phyloP scores from a whole-genome alignment of 2,797 vertebrate genomes.

The Eutrigla gurnardus region DNA sequence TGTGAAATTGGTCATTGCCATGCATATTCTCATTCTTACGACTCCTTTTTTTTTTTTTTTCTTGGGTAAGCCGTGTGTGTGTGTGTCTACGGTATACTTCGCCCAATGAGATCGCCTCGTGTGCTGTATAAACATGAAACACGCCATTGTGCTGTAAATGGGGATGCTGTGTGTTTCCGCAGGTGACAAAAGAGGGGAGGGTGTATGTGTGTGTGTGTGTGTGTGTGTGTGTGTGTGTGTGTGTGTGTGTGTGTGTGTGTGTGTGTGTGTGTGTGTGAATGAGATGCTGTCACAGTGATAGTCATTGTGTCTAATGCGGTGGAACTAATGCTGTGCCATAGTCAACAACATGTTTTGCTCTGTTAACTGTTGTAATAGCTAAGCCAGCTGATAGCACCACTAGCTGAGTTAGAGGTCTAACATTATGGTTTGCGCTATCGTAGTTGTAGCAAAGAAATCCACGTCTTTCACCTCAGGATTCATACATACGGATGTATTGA shows the following conservation, averaged over 20 bases:
- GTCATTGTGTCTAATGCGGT: conserved; percentile 80
- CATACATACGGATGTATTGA: background rate
- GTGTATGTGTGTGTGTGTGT: conserved; percentile 11
- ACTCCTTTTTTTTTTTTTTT: background rate
- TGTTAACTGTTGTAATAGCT: conserved; percentile 78
- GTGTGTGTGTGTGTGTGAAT: conserved; percentile 50
- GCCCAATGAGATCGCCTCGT: conserved; percentile 36
- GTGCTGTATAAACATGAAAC: conserved; percentile 45
- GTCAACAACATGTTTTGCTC: conserved; percentile 80
- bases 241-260: conserved; percentile 33
- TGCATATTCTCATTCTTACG: background rate
- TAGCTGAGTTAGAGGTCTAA: conserved; percentile 62
- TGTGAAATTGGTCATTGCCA: conserved; percentile 19
- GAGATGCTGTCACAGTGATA: conserved; percentile 77
- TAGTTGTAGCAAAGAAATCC: conserved; percentile 2
- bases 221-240: conserved; percentile 16
- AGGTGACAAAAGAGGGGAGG: conserved; percentile 28
- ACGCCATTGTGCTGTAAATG: conserved; percentile 64
- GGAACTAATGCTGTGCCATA: conserved; percentile 79
- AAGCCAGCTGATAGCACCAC: conserved; percentile 67
- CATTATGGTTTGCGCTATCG: conserved; percentile 41
- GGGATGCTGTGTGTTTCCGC: conserved; percentile 39
- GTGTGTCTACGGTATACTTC: conserved; percentile 22
- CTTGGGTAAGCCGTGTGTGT: background rate
- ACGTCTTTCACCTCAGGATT: background rate